Conservation (phyloP, 2,797 vertebrate species). For the Lutjanus campechanus region DNA sequence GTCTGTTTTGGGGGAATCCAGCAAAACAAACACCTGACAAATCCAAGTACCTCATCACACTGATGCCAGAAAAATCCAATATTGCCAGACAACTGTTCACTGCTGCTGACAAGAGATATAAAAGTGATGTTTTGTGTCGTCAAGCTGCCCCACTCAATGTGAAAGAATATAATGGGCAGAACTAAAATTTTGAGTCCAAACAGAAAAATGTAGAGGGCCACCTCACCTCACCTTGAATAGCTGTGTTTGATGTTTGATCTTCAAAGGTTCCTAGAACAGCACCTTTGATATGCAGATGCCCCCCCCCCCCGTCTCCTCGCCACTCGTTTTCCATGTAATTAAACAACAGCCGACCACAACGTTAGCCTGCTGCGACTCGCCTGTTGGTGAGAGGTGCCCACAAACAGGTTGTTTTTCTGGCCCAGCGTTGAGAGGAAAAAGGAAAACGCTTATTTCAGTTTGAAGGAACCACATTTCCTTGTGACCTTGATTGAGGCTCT, state of each 20-base stretch:
- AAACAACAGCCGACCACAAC: conserved; percentile 32
- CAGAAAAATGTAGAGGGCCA: conserved; percentile 15
- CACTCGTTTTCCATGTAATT: conserved; percentile 53
- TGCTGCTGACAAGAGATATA: not conserved
- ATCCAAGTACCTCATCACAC: not conserved
- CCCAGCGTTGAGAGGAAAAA: conserved; percentile 1
- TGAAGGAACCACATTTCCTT: not conserved
- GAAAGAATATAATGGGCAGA: not conserved
- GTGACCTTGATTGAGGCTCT: conserved; percentile 28
- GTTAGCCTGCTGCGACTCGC: conserved; percentile 16
- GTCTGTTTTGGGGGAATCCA: no score
- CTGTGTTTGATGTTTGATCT: conserved; percentile 58
- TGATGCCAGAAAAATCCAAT: not conserved
- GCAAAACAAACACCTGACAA: not conserved
- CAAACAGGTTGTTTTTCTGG: conserved; percentile 53
- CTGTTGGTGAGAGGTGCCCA: conserved; percentile 21
- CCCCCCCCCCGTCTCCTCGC: conserved; percentile 3
- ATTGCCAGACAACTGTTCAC: not conserved
- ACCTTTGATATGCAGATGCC: conserved; percentile 73
- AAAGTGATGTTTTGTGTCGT: not conserved
- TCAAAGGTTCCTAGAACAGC: conserved; percentile 51
- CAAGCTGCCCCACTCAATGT: not conserved
- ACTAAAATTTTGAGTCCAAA: conserved; percentile 10
- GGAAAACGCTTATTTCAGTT: conserved; percentile 7
- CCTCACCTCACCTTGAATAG: conserved; percentile 36